A percentile compares a stretch with the other conserved stretches of the same genome.
phyloP scores from a whole-genome alignment of 92 coral and sea anemone species.

The Montipora capitata region DNA sequence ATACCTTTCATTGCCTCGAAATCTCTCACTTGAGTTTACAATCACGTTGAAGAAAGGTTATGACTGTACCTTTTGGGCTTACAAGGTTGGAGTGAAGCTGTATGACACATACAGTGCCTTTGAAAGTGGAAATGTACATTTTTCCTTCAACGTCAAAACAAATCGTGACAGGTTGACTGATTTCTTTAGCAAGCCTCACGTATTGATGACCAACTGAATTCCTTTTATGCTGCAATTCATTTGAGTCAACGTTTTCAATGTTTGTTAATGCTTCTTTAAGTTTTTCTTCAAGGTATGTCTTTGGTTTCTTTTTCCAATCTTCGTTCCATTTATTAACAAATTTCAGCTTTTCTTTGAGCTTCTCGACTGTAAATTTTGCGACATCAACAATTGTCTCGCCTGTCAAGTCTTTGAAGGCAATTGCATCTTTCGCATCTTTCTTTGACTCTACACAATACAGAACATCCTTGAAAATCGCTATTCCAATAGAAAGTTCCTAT shows the following conservation, averaged over 20 bases:
- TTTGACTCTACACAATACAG: constrained; percentile 73
- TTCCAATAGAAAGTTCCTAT: constrained; percentile 69
- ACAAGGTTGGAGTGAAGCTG: constrained; percentile 49
- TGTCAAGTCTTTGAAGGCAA: constrained; percentile 74
- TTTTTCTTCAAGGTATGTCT: constrained; percentile 73
- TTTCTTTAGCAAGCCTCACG: too few relatives aligned
- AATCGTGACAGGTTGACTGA: too few relatives aligned
- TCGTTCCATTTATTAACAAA: constrained; percentile 49
- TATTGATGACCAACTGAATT: not conserved
- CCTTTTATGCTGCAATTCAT: not conserved
- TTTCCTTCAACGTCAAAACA: too few relatives aligned
- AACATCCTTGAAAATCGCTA: constrained; percentile 57
- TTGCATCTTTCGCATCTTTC: constrained; percentile 28
- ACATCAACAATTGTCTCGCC: constrained; percentile 77
- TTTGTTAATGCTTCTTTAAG: constrained; percentile 65
- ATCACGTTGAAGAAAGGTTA: too few relatives aligned
- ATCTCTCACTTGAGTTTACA: too few relatives aligned
- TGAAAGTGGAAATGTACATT: constrained; percentile 25
- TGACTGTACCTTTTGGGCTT: too few relatives aligned
- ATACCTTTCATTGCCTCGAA: too few relatives aligned
- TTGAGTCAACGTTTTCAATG: not conserved
- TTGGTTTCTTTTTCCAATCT: constrained; percentile 36
- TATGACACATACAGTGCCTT: constrained; percentile 38
- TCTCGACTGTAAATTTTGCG: constrained; percentile 55
- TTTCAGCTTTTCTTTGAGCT: constrained; percentile 62